Conservation (phyloP, 2,113 vertebrate genomes). For the Kobus ellipsiprymnus region DNA sequence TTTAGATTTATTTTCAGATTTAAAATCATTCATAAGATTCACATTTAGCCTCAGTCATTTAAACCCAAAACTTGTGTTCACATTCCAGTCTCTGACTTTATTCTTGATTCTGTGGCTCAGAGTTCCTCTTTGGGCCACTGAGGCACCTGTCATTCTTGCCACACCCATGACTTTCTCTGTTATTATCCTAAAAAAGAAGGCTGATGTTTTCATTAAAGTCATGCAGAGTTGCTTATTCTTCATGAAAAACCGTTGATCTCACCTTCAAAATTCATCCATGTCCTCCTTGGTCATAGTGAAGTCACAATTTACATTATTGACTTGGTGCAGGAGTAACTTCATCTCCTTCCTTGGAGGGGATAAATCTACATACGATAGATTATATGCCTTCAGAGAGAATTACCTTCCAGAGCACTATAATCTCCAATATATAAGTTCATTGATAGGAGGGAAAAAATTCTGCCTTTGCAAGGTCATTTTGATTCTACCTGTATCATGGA, state of each 20-base stretch:
- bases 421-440: constrained; percentile 14
- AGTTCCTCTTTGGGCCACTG: neutral
- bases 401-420: neutral
- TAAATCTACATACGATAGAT: constrained; percentile 42
- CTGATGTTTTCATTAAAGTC: neutral
- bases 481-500: neutral
- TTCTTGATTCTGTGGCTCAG: neutral
- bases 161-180: neutral
- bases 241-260: constrained; percentile 25
- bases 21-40: neutral
- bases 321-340: neutral
- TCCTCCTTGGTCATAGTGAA: constrained; percentile 6
- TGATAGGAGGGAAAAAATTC: constrained; percentile 13
- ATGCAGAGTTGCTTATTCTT: neutral
- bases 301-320: neutral
- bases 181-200: neutral
- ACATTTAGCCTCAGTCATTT: neutral
- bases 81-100: neutral
- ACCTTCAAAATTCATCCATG: constrained; percentile 7
- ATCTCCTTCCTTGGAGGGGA: neutral
- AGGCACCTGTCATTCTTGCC: neutral
- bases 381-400: constrained; percentile 57
- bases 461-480: constrained; percentile 47
- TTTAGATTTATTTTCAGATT: neutral
- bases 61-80: neutral